Conservation (phyloP, 2,113 vertebrate genomes). For the Muntiacus reevesi region DNA sequence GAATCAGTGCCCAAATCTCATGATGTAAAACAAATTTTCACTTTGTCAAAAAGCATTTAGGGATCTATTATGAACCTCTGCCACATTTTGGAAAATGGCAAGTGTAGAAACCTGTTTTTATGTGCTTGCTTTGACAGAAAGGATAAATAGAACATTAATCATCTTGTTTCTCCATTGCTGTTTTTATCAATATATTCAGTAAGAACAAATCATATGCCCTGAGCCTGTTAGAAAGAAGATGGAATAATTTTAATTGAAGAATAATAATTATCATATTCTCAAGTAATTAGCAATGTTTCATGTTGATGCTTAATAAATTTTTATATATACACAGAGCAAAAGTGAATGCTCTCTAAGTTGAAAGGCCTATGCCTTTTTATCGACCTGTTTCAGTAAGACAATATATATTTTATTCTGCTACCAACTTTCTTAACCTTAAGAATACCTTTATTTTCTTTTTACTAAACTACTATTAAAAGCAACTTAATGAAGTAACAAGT, state of each 20-base stretch:
- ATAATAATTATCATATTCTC: conserved; percentile 20
- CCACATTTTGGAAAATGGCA: conserved; percentile 26
- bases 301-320: neutral
- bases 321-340: neutral
- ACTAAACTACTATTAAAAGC: neutral
- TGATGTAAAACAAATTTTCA: conserved; percentile 64
- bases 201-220: neutral
- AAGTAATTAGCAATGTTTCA: neutral
- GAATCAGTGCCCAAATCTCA: conserved; percentile 39
- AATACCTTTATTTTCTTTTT: neutral
- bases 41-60: conserved; percentile 53
- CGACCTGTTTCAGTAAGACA: neutral
- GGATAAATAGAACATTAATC: neutral
- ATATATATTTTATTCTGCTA: neutral
- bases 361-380: neutral
- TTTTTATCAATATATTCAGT: conserved; percentile 13
- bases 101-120: neutral
- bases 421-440: neutral
- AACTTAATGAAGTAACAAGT: neutral
- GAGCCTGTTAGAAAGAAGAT: conserved; percentile 20
- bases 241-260: conserved; percentile 30
- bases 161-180: neutral
- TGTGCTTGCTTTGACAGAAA: neutral
- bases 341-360: neutral
- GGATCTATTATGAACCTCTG: conserved; percentile 10